These are phyloP conservation scores for Tragelaphus scriptus DNA, from an alignment of 2,113 vertebrate species.

Conservation along the genomic window DNA sequence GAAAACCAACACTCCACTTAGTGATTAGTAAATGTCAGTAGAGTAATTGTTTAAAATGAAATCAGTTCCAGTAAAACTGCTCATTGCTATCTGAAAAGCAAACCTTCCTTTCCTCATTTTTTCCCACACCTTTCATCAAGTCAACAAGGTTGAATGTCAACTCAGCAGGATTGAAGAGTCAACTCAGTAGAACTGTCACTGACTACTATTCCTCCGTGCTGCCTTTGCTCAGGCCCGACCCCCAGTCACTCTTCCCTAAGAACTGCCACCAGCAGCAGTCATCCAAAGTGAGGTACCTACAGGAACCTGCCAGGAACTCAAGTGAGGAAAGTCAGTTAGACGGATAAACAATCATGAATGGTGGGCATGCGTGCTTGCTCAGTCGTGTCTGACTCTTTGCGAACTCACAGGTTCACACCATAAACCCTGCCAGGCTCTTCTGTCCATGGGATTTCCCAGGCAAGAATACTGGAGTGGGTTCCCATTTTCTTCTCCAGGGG, in stretches of 20 bases:
- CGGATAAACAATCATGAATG: not conserved
- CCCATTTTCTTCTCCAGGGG: not conserved
- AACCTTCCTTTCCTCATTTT: not conserved
- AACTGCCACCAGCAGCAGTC: not conserved
- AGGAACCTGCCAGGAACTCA: not conserved
- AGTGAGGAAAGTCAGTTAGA: not conserved
- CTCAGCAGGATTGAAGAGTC: not conserved
- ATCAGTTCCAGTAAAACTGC: not conserved
- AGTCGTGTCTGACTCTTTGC: not conserved
- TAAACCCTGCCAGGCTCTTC: not conserved
- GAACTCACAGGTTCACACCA: not conserved
- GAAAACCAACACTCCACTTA: not conserved
- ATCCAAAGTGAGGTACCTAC: not conserved
- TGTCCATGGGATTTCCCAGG: not conserved
- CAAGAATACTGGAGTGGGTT: not conserved
- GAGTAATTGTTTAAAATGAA: not conserved
- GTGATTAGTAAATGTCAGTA: not conserved
- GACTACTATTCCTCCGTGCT: not conserved
- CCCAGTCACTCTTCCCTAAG: not conserved
- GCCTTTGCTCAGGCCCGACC: not conserved
- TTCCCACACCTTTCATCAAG: not conserved
- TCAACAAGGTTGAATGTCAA: not conserved
- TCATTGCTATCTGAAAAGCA: not conserved
- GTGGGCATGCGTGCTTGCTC: not conserved
- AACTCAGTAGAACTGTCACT: not conserved